Evolutionary conservation across 2,888 invertebrate genomes (phyloP).

Genomic region (Hetaerina titia): DNA sequence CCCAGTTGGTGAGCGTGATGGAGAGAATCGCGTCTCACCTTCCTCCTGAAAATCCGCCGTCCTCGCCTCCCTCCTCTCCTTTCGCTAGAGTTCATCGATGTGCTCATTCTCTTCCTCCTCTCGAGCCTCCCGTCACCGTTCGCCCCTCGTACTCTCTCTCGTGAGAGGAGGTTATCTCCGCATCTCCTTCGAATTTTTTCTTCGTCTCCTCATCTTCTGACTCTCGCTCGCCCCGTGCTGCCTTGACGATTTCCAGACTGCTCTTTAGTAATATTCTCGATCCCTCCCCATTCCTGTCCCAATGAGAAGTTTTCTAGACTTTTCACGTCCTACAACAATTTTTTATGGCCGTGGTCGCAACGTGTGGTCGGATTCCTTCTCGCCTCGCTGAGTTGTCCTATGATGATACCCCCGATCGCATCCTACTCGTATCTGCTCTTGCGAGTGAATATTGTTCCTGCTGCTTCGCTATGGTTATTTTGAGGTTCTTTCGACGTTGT

Average conservation of each 20-base stretch:
- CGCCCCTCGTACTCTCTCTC: neutral
- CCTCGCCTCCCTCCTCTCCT: neutral
- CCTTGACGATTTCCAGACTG: neutral
- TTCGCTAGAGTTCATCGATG: neutral
- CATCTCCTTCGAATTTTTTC: neutral
- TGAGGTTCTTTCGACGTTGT: neutral
- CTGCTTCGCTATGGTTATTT: neutral
- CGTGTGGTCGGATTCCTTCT: neutral
- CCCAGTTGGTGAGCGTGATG: neutral
- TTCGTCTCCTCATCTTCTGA: neutral
- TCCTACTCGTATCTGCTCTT: neutral
- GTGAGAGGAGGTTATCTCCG: neutral
- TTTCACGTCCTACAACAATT: neutral
- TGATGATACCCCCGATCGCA: neutral
- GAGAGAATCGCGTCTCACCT: neutral
- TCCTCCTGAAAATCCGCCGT: neutral
- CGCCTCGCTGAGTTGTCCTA: slow-evolving; percentile 2
- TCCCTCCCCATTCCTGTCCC: too few relatives aligned
- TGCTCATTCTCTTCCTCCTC: neutral
- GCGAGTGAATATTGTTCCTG: neutral
- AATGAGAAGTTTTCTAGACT: neutral
- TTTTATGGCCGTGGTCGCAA: neutral
- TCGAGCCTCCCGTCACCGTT: neutral
- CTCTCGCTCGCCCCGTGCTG: neutral
- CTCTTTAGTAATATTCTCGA: neutral